Percentiles rank a stretch among this genome's conserved stretches.
Evolutionary conservation across 1,140 invertebrate genomes (phyloP).

Genomic region (Leptopilina boulardi): DNA sequence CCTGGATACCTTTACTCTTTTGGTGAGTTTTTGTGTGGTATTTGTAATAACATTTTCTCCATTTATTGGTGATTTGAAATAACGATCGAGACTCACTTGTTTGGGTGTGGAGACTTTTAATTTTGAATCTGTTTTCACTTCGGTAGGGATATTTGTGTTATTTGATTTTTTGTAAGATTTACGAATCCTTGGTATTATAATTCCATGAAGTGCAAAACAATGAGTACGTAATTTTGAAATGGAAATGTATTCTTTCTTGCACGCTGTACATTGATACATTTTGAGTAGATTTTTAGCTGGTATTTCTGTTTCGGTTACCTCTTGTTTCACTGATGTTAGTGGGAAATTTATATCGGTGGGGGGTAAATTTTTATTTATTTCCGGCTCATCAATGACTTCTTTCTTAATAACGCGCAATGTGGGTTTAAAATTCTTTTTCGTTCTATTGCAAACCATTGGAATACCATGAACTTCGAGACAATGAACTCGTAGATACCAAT

Average conservation of each 20-base stretch:
- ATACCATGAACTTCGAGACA: background rate
- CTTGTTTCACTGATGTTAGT: background rate
- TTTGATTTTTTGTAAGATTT: background rate
- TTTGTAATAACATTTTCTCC: background rate
- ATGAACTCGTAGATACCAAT: slow-evolving; percentile 6
- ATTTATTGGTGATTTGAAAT: background rate
- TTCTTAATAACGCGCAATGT: background rate
- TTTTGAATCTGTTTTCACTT: background rate
- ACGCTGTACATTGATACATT: background rate
- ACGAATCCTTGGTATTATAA: background rate
- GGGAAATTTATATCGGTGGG: background rate
- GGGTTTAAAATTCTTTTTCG: background rate
- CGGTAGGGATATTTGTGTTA: background rate
- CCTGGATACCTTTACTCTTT: background rate
- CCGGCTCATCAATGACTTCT: background rate
- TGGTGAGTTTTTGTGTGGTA: background rate
- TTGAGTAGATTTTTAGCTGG: background rate
- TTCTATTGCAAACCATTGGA: background rate
- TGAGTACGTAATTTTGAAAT: background rate
- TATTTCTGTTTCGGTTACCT: background rate
- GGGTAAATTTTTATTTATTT: too few relatives aligned
- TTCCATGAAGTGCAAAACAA: background rate
- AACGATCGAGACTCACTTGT: slow-evolving; percentile 12
- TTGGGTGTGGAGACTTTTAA: background rate
- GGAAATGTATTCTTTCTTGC: background rate